These are phyloP conservation scores for Sphaerophoria rueppellii DNA, from an alignment of 2,888 invertebrate species.

Conservation along the genomic window DNA sequence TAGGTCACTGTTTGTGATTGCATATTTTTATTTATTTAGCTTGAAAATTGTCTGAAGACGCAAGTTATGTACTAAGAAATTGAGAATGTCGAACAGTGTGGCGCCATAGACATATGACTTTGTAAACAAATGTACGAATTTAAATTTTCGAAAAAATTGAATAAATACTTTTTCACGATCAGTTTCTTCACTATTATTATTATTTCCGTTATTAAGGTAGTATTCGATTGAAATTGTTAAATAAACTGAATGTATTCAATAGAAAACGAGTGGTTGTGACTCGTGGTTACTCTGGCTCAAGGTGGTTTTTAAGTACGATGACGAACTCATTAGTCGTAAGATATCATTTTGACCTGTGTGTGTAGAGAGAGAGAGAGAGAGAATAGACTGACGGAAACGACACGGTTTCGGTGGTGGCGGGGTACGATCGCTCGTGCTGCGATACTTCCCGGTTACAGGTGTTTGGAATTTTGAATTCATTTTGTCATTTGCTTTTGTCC, in stretches of 20 bases:
- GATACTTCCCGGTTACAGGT: constrained; percentile 71
- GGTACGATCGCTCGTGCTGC: constrained; percentile 45
- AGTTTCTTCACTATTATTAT: constrained; percentile 21
- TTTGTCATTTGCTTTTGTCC: constrained; percentile 24
- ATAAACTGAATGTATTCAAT: constrained; percentile 63
- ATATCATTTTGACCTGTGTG: constrained; percentile 66
- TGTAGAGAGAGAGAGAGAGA: neutral
- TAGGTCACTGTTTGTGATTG: neutral
- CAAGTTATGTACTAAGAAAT: constrained; percentile 8
- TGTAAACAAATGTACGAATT: constrained; percentile 43
- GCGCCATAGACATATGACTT: constrained; percentile 40
- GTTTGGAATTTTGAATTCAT: constrained; percentile 32
- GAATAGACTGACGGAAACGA: neutral
- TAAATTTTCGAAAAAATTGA: constrained; percentile 37
- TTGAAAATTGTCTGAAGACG: constrained; percentile 28
- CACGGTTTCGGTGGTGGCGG: constrained; percentile 8
- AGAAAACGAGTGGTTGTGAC: constrained; percentile 61
- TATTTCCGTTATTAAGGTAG: constrained; percentile 36
- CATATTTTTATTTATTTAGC: constrained; percentile 40
- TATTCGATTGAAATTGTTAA: constrained; percentile 67
- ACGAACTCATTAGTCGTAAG: constrained; percentile 56
- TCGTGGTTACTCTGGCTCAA: constrained; percentile 52
- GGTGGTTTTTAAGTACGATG: constrained; percentile 53
- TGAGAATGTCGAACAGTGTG: constrained; percentile 18
- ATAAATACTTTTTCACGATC: constrained; percentile 57